These are phyloP conservation scores for Microtus montanus DNA, from an alignment of 2,113 vertebrate species.

Conservation along the genomic window DNA sequence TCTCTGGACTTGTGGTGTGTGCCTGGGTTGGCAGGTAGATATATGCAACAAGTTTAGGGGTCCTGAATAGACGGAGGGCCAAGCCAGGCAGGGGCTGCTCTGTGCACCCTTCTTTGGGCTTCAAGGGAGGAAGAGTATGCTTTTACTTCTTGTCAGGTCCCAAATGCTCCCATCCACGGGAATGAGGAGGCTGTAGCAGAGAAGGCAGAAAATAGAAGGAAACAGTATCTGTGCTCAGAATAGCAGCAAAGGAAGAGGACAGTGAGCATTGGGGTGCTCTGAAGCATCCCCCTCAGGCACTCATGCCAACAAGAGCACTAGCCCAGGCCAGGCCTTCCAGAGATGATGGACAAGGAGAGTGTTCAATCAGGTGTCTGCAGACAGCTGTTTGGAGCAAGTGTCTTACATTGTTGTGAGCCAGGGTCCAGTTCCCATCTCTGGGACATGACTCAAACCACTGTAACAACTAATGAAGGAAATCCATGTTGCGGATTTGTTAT, in stretches of 20 bases:
- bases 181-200: background rate
- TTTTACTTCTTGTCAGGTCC: background rate
- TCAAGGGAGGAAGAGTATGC: background rate
- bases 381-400: background rate
- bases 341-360: accelerated
- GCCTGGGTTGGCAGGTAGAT: no score
- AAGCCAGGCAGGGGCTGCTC: accelerated
- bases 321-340: background rate
- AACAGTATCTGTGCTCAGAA: background rate
- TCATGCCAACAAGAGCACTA: background rate
- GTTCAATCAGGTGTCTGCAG: background rate
- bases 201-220: background rate
- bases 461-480: background rate
- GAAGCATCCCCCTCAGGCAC: background rate
- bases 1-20: background rate
- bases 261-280: background rate
- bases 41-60: no score
- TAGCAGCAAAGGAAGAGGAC: background rate
- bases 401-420: background rate
- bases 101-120: background rate
- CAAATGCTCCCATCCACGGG: background rate
- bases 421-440: background rate
- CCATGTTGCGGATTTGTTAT: background rate
- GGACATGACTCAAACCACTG: background rate
- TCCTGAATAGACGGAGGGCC: background rate